Evolutionary conservation across 2,113 vertebrate species (phyloP).

Genomic region (Silurus asotus): DNA sequence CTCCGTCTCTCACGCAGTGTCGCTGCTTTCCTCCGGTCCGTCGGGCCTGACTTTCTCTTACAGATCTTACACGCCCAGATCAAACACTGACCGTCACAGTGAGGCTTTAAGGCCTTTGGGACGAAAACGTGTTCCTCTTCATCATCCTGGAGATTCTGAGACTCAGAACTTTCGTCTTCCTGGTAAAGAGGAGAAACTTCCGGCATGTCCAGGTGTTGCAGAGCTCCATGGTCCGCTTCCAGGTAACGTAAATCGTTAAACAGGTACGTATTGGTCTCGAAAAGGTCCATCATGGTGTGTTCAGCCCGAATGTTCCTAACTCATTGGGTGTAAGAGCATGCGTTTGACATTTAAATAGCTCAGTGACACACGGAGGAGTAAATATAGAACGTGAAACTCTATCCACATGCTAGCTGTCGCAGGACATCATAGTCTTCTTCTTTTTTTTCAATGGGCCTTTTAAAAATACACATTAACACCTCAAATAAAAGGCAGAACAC

Average conservation of each 20-base stretch:
- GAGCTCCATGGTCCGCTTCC: conserved; percentile 86
- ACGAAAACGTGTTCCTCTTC: conserved; percentile 92
- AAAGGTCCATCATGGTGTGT: conserved; percentile 99
- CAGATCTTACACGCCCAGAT: conserved; percentile 98
- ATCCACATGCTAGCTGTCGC: conserved; percentile 91
- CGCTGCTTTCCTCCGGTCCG: conserved; percentile 91
- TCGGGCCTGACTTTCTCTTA: conserved; percentile 92
- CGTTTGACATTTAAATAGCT: conserved; percentile 95
- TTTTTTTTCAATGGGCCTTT: conserved; percentile 73
- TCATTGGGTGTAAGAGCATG: conserved; percentile 74
- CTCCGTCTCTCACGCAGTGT: conserved; percentile 89
- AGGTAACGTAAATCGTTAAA: conserved; percentile 85
- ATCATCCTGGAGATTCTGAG: conserved; percentile 82
- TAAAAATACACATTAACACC: conserved; percentile 56
- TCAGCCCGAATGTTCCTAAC: conserved; percentile 61
- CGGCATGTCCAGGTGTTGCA: conserved; percentile 88
- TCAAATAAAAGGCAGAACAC: conserved; percentile 56
- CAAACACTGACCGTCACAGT: conserved; percentile 92
- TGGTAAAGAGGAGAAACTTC: conserved; percentile 89
- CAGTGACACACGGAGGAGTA: conserved; percentile 91
- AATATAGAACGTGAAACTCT: conserved; percentile 98
- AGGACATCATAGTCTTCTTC: conserved; percentile 78
- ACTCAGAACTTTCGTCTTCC: conserved; percentile 83
- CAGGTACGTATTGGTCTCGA: conserved; percentile 96
- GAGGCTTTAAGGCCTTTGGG: conserved; percentile 86